Conservation (phyloP, 2,888 invertebrate genomes). For the Eubasilissa splendida region DNA sequence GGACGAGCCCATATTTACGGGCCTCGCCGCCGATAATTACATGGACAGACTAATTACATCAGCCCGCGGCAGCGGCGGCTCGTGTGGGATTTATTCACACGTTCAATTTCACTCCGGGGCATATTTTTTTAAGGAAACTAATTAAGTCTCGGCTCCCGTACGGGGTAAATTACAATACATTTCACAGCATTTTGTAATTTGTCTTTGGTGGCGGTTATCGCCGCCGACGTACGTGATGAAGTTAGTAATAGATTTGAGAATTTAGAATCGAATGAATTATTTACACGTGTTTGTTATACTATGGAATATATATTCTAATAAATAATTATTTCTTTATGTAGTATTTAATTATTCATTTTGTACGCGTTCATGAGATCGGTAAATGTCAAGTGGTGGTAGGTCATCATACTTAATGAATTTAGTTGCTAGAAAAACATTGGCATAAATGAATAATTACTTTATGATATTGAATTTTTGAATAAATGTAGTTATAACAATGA, state of each 20-base stretch:
- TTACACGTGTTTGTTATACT: background rate
- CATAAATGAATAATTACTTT: too few relatives aligned
- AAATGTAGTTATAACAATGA: too few relatives aligned
- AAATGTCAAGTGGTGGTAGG: too few relatives aligned
- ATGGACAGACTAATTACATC: slow-evolving; percentile 72
- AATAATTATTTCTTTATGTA: too few relatives aligned
- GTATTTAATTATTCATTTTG: too few relatives aligned
- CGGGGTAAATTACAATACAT: slow-evolving; percentile 45
- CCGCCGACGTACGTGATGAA: slow-evolving; percentile 44
- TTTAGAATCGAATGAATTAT: slow-evolving; percentile 27
- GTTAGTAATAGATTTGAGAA: slow-evolving; percentile 43
- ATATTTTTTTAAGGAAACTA: slow-evolving; percentile 52
- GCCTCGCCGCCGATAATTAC: slow-evolving; percentile 68
- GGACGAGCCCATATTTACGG: slow-evolving; percentile 64
- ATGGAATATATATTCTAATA: too few relatives aligned
- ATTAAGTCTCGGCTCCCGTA: slow-evolving; percentile 56
- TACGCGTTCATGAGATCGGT: too few relatives aligned
- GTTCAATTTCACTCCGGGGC: slow-evolving; percentile 36
- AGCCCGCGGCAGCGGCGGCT: slow-evolving; percentile 63
- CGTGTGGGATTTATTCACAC: slow-evolving; percentile 51
- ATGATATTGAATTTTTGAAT: too few relatives aligned
- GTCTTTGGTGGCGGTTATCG: slow-evolving; percentile 17
- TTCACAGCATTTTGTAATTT: slow-evolving; percentile 46
- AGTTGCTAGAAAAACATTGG: too few relatives aligned
- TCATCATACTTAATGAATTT: too few relatives aligned